These are phyloP conservation scores for Sitta carolinensis DNA, from an alignment of 2,797 vertebrate genomes.

Conservation along the genomic window DNA sequence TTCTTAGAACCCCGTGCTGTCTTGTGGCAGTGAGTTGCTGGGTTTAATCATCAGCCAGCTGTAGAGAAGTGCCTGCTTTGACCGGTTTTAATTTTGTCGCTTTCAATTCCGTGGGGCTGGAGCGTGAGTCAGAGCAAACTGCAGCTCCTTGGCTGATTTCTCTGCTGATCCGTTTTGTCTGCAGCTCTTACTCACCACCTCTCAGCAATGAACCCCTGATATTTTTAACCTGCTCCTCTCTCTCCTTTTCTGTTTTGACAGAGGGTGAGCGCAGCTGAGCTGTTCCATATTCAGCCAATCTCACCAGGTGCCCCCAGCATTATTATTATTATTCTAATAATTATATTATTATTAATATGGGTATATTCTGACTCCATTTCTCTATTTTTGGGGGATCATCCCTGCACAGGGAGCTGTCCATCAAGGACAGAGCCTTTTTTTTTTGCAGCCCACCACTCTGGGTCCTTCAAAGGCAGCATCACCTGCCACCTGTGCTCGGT, in stretches of 20 bases:
- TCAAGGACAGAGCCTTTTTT: background rate
- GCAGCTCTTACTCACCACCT: background rate
- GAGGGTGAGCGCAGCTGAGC: background rate
- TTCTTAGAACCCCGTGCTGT: background rate
- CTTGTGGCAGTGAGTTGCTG: background rate
- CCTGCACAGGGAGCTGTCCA: background rate
- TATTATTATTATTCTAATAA: too few relatives aligned
- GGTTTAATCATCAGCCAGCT: background rate
- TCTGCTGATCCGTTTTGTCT: background rate
- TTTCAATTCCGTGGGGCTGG: background rate
- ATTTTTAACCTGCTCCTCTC: constrained; percentile 25
- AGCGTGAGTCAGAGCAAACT: constrained; percentile 25
- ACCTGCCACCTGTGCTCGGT: background rate
- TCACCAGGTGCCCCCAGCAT: background rate
- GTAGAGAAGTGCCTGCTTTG: background rate
- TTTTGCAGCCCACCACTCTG: background rate
- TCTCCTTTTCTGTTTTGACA: background rate
- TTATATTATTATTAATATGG: too few relatives aligned
- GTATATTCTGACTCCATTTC: background rate
- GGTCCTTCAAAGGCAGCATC: background rate
- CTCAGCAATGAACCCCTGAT: background rate
- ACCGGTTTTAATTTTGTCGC: background rate
- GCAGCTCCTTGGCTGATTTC: background rate
- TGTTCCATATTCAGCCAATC: background rate
- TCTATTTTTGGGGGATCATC: background rate